Conservation (phyloP, 2,797 vertebrate species). For the Odontamblyopus rebecca region DNA sequence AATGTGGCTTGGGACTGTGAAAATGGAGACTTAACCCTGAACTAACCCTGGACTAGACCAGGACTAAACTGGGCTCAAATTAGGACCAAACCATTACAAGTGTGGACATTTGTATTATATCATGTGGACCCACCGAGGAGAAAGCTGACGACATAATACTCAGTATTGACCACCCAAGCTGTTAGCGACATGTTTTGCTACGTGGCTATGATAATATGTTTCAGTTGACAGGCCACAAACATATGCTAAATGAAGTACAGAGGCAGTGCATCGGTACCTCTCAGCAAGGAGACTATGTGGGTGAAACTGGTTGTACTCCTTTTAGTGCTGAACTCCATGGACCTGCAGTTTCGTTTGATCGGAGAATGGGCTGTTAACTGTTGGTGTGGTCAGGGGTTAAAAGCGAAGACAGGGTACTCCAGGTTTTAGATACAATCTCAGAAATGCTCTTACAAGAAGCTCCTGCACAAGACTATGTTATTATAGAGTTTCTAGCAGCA, state of each 20-base stretch:
- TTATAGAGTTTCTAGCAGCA: background rate
- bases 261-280: background rate
- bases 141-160: slow-evolving; percentile 32
- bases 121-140: slow-evolving; percentile 32
- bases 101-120: background rate
- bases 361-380: slow-evolving; percentile 1
- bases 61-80: background rate
- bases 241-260: slow-evolving; percentile 4
- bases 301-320: background rate
- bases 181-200: slow-evolving; percentile 37
- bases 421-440: slow-evolving; percentile 4
- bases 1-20: too few relatives aligned
- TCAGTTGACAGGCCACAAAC: slow-evolving; percentile 8
- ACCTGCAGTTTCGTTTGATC: background rate
- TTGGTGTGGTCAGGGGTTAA: background rate
- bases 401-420: slow-evolving; percentile 4
- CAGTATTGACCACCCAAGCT: slow-evolving; percentile 37
- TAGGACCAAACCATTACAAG: background rate
- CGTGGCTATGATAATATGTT: slow-evolving; percentile 30
- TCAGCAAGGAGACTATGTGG: slow-evolving; percentile 1
- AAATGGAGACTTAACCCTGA: too few relatives aligned
- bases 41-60: background rate
- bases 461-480: slow-evolving; percentile 1
- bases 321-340: slow-evolving; percentile 13
- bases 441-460: slow-evolving; percentile 9